These are phyloP conservation scores for Deroptyus accipitrinus DNA, from an alignment of 2,113 vertebrate genomes.

Conservation along the genomic window DNA sequence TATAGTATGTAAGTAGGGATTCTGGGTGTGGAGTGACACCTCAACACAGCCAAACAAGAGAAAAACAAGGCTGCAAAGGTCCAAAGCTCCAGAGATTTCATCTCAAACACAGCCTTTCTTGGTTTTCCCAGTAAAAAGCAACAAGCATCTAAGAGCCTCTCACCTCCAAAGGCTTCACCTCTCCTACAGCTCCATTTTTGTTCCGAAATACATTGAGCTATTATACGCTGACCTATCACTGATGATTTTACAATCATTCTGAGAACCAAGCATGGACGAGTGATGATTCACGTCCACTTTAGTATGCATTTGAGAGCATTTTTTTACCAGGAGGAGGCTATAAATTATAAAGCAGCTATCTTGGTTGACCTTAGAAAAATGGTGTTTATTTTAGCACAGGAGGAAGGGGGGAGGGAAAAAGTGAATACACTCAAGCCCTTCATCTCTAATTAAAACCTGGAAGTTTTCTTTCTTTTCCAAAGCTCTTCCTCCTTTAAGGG, in stretches of 20 bases:
- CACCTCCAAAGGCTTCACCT: background rate
- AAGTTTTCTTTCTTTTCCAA: slow-evolving; percentile 13
- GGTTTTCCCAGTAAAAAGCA: background rate
- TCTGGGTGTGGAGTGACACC: background rate
- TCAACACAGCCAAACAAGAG: background rate
- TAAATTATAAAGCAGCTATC: slow-evolving; percentile 22
- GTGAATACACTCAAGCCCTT: background rate
- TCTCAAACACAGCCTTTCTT: background rate
- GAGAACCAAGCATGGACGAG: background rate
- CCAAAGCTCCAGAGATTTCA: background rate
- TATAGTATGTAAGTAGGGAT: background rate
- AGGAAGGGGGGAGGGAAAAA: background rate
- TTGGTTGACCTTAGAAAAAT: slow-evolving; percentile 9
- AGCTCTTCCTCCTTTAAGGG: background rate
- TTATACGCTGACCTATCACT: background rate
- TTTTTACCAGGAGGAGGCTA: background rate
- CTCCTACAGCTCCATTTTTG: background rate
- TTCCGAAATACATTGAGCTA: background rate
- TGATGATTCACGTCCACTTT: background rate
- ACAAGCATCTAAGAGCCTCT: background rate
- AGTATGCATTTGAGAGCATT: background rate
- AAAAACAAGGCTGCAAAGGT: background rate
- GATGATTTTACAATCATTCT: slow-evolving; percentile 1
- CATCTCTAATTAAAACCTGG: slow-evolving; percentile 4
- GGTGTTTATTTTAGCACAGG: background rate